These are phyloP conservation scores for Oscheius sp. DNA, from an alignment of 1,140 invertebrate genomes.

Conservation along the genomic window DNA sequence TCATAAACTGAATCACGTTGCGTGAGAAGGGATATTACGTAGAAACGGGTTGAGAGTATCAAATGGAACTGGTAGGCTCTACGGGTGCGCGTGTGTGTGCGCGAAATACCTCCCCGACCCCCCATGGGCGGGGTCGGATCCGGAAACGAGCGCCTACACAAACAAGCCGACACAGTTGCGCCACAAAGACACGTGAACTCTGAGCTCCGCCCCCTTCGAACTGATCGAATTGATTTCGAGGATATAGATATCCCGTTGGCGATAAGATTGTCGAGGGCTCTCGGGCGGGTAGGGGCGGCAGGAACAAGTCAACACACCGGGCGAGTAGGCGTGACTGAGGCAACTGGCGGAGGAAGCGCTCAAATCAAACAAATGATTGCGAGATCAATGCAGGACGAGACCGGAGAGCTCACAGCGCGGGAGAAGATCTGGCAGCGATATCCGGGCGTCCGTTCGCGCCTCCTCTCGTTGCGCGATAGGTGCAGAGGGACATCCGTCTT, in stretches of 20 bases:
- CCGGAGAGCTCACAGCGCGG: too few species aligned
- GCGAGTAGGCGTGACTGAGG: not conserved
- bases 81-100: not conserved
- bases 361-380: conserved; percentile 12
- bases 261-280: not conserved
- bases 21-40: conserved; percentile 1
- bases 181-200: not conserved
- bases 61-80: conserved; percentile 1
- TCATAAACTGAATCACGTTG: not conserved
- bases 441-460: too few species aligned
- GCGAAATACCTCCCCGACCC: conserved; percentile 2
- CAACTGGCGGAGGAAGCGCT: not conserved
- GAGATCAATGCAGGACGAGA: conserved; percentile 1
- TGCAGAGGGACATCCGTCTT: too few species aligned
- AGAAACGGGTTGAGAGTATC: not conserved
- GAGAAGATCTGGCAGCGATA: too few species aligned
- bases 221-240: too few species aligned
- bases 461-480: too few species aligned
- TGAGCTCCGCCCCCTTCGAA: too few species aligned
- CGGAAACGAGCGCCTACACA: conserved; percentile 2
- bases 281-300: not conserved
- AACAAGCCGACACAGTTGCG: conserved; percentile 9
- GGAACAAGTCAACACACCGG: not conserved
- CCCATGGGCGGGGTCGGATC: not conserved
- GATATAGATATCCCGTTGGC: not conserved